Conservation (phyloP, 2,113 vertebrate species). For the Cyphomyrus plagiostoma region DNA sequence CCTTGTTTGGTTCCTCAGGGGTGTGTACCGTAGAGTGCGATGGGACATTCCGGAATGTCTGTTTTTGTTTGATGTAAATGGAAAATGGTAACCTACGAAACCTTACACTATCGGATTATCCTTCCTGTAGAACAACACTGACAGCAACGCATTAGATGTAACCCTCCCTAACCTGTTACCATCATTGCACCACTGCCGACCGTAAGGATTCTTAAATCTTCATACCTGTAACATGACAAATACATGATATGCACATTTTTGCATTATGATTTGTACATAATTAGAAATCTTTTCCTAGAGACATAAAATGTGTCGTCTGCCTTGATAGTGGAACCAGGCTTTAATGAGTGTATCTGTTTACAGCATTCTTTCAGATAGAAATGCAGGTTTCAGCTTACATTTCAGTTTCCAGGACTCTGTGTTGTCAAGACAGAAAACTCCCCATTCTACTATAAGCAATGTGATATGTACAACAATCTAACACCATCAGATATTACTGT, state of each 20-base stretch:
- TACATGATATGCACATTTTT: neutral
- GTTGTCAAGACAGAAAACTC: neutral
- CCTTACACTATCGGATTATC: constrained; percentile 39
- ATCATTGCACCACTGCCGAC: constrained; percentile 43
- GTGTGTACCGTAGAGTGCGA: constrained; percentile 5
- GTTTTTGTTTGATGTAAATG: constrained; percentile 30
- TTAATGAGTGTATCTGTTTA: neutral
- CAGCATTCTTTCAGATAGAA: neutral
- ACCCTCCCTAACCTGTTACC: constrained; percentile 43
- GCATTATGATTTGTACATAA: neutral
- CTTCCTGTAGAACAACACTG: constrained; percentile 26
- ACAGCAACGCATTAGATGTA: constrained; percentile 40
- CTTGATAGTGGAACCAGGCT: neutral
- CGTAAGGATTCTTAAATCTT: constrained; percentile 26
- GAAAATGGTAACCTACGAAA: constrained; percentile 37
- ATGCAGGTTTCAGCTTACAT: neutral
- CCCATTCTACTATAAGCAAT: neutral
- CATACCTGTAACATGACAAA: neutral
- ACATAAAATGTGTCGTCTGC: neutral
- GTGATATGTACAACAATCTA: neutral
- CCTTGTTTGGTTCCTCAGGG: neutral
- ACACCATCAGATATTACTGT: neutral
- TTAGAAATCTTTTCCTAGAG: neutral
- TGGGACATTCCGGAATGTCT: constrained; percentile 1
- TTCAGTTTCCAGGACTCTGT: neutral